Evolutionary conservation across 2,888 invertebrate species (phyloP).

Genomic region (Perdita meconis): DNA sequence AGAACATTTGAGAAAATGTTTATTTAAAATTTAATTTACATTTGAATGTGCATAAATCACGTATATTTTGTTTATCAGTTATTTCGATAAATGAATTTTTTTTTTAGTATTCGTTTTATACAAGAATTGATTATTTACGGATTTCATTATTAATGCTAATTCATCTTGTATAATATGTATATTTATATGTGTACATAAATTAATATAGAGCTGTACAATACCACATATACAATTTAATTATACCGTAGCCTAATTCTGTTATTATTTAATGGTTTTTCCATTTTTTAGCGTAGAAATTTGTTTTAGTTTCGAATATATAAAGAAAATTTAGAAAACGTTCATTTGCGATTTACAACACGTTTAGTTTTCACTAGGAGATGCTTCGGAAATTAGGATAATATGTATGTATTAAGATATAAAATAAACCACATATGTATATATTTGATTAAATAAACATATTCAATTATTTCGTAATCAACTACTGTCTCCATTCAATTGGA

Average conservation of each 20-base stretch:
- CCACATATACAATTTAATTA: slow-evolving; percentile 18
- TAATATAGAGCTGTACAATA: slow-evolving; percentile 18
- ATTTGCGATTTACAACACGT: not conserved
- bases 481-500: not conserved
- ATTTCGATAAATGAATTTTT: slow-evolving; percentile 1
- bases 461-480: slow-evolving; percentile 22
- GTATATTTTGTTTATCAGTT: not conserved
- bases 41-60: slow-evolving; percentile 3
- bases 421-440: slow-evolving; percentile 41
- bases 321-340: not conserved
- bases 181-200: slow-evolving; percentile 30
- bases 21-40: slow-evolving; percentile 10
- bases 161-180: slow-evolving; percentile 40
- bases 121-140: slow-evolving; percentile 18
- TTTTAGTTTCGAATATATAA: slow-evolving; percentile 22
- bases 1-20: slow-evolving; percentile 15
- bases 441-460: slow-evolving; percentile 37
- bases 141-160: not conserved
- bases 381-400: slow-evolving; percentile 12
- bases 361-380: slow-evolving; percentile 15
- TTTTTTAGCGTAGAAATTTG: slow-evolving; percentile 11
- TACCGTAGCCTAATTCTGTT: slow-evolving; percentile 11
- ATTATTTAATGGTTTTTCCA: slow-evolving; percentile 23
- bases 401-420: slow-evolving; percentile 38
- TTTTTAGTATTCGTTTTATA: slow-evolving; percentile 28